These are phyloP conservation scores for Edolisoma coerulescens DNA, from an alignment of 2,113 vertebrate genomes.

Conservation along the genomic window DNA sequence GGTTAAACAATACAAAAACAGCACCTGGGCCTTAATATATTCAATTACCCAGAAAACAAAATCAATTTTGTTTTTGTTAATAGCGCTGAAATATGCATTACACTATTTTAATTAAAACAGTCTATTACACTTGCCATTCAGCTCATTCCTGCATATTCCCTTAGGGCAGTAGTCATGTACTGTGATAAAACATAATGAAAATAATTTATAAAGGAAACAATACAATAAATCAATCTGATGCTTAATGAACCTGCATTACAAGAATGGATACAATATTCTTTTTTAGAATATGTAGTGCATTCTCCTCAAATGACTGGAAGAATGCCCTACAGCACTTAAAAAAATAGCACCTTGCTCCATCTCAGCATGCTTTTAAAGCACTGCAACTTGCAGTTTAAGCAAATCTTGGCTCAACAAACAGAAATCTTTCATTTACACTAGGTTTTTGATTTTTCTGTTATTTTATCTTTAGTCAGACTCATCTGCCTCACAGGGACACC, in stretches of 20 bases:
- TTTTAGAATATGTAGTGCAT: neutral
- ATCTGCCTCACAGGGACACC: neutral
- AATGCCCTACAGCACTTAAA: slow-evolving; percentile 22
- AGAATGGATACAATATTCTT: slow-evolving; percentile 11
- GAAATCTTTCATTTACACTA: neutral
- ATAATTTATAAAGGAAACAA: slow-evolving; percentile 72
- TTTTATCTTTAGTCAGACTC: neutral
- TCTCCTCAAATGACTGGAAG: slow-evolving; percentile 33
- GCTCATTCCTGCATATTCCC: slow-evolving; percentile 65
- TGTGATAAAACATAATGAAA: slow-evolving; percentile 74
- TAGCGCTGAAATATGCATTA: slow-evolving; percentile 70
- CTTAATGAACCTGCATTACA: slow-evolving; percentile 65
- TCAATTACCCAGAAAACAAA: slow-evolving; percentile 74
- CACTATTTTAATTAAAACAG: slow-evolving; percentile 77
- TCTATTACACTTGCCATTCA: slow-evolving; percentile 68
- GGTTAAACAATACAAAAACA: slow-evolving; percentile 51
- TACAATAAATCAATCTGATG: slow-evolving; percentile 70
- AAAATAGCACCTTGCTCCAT: slow-evolving; percentile 3
- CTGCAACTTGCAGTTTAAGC: neutral
- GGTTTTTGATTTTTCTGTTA: neutral
- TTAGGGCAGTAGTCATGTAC: slow-evolving; percentile 65
- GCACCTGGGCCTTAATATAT: slow-evolving; percentile 60
- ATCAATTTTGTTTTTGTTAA: slow-evolving; percentile 76
- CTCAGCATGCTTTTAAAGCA: neutral
- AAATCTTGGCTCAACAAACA: slow-evolving; percentile 7